Evolutionary conservation across 2,113 vertebrate species (phyloP), one percentile per base, ranked within the genome.

Genomic region (Microcebus lehilahytsara): DNA sequence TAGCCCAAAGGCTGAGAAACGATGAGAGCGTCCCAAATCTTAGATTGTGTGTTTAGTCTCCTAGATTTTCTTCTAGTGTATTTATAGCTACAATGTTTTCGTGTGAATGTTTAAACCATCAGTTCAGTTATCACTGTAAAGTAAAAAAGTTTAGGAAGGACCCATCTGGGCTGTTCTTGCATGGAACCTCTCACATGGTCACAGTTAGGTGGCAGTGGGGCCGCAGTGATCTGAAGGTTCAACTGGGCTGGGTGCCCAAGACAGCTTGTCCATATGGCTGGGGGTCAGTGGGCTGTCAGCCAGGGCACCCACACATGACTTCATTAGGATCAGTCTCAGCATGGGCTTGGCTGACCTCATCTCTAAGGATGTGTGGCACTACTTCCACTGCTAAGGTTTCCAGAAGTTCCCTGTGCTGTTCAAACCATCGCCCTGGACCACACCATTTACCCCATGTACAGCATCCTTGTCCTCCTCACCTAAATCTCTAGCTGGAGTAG

Each of bases 371-470:
- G 12, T 34, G 9, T 34, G 11, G 30, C 12, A 27, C 69, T 51
- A 67, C 42, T 84, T 74, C 42, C 22, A 30, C 17, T 67, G 37
- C 34, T 84, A 46, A 77, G 40, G 49, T 56, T 56, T 51, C 9
- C 5, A 27, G 32, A 1, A 8, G 14, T 16, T 84, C 37, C 56
- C 58, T 9, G n/a, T 25, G 17, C 0, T 4, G 0, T 30, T 25
- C 67, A 16, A 25, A n/a, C 9, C 10, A 17, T 17, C 34, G 58
- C n/a, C 53, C 23, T 27, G 7, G n/a, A n/a, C 51, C 25, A 8
- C 6, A 8, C 6, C 14, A 3, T 8, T 56, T 66, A 23, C 5
- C 22, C 34, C 72, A 4, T 1, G 1, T 34, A 83, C 19, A 69
- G 46, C 5, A 1, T 32, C 9, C 34, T 88, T 80, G 71, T 46